Percentiles rank a stretch among this genome's conserved stretches.
Conservation (phyloP, 2,113 vertebrate species). For the Prolemur simus region DNA sequence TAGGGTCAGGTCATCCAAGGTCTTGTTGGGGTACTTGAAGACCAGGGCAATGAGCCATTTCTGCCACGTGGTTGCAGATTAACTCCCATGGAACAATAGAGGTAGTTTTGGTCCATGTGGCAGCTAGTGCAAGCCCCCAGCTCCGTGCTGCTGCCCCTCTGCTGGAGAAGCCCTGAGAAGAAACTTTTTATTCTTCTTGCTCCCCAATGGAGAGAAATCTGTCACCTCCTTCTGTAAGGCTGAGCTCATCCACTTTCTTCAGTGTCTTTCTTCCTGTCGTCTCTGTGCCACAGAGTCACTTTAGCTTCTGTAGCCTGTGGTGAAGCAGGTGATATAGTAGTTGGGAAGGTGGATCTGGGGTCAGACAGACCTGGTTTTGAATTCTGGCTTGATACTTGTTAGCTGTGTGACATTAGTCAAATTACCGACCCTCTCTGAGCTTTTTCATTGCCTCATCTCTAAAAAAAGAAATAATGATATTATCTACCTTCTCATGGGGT, state of each 20-base stretch:
- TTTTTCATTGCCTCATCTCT: not conserved
- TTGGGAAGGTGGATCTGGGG: not conserved
- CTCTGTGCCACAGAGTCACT: not conserved
- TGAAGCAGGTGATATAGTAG: not conserved
- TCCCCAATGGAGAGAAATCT: slow-evolving; percentile 3
- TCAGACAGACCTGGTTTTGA: not conserved
- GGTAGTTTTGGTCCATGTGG: not conserved
- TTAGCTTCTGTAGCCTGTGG: not conserved
- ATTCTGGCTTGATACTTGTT: slow-evolving; percentile 1
- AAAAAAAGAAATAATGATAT: not conserved
- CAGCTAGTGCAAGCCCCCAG: not conserved
- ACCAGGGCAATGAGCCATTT: not conserved
- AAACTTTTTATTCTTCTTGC: not conserved
- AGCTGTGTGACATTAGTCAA: not conserved
- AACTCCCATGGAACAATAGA: not conserved
- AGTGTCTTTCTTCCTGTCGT: not conserved
- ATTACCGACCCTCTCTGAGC: not conserved
- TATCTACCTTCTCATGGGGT: not conserved
- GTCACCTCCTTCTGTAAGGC: not conserved
- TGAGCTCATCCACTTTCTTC: not conserved
- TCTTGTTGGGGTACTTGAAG: not conserved
- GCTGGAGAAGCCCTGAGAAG: not conserved
- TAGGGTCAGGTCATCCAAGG: too few relatives aligned
- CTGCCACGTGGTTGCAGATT: not conserved
- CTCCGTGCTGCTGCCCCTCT: not conserved